Base-by-base conservation (phyloP, 2,113 vertebrate genomes). In the Echinops telfairi region DNA sequence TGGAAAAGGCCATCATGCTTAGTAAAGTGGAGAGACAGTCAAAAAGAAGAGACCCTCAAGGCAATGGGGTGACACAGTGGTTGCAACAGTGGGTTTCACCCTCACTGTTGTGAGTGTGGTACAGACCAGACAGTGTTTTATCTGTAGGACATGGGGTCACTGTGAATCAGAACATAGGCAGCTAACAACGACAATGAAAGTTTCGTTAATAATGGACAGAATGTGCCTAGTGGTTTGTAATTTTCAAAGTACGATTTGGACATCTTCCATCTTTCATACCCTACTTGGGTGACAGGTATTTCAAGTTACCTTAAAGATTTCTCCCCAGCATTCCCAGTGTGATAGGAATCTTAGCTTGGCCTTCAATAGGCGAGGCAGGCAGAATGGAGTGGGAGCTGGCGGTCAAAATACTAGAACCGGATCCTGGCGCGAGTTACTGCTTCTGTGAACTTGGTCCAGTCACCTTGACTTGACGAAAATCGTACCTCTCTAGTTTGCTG, bases 381-480 rank as follows among this genome's bases (percentile, higher is more conserved):
- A 25, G 31, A 29, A 11, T 22, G 27, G 6, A 58, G 79, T 15
- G 11, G 25, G 20, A 80, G 33, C 19, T 38, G 15, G 27, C 31
- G 3, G 1, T n/a, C 62, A 36, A 71, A 82, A 25, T 6, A 66
- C 8, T 73, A 53, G 10, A 31, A 22, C 47, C 25, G 33, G 58
- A 20, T 66, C 57, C 2, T 75, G 53, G 5, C 53, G 58, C 29
- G 94, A 1, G 23, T 79, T 60, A 36, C 19, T 86, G 38, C 22
- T 79, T 85, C 79, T 79, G 27, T 85, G 85, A 71, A 22, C 6
- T 64, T 79, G n/a, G 29, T 78, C 11, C 86, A 66, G 76, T 86
- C 29, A 25, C 58, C 17, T 83, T 81, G 80, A 83, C 43, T 47
- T 86, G 17, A 38, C 38, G 22, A 47, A 83, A 68, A 19, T n/a